Conservation (phyloP, 1,140 invertebrate species). For the Mesaphorura yosii region DNA sequence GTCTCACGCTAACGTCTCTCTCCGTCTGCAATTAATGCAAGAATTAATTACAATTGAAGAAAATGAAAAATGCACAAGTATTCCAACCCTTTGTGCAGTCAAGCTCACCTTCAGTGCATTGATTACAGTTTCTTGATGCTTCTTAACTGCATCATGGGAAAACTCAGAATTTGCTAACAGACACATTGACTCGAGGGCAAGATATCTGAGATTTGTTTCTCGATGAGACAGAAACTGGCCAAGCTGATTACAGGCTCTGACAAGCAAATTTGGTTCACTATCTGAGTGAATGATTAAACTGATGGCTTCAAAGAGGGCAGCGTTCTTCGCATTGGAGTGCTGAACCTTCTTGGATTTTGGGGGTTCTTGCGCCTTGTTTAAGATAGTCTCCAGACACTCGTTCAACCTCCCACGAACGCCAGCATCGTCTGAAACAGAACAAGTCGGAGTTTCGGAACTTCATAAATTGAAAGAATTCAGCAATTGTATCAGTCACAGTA, state of each 20-base stretch:
- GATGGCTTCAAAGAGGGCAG: slow-evolving; percentile 98
- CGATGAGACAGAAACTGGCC: slow-evolving; percentile 97
- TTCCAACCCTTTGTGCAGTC: not conserved
- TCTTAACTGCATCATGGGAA: slow-evolving; percentile 99
- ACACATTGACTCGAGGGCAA: slow-evolving; percentile 99
- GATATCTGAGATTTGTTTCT: slow-evolving; percentile 95
- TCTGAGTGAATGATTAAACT: slow-evolving; percentile 99
- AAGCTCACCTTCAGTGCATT: slow-evolving; percentile 78
- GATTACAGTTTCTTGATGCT: slow-evolving; percentile 99
- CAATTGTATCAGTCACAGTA: slow-evolving; percentile 3
- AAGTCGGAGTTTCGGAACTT: not conserved
- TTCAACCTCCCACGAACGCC: slow-evolving; percentile 87
- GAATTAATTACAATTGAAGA: slow-evolving; percentile 5
- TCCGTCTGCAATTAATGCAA: slow-evolving; percentile 58
- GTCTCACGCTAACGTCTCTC: slow-evolving; percentile 95
- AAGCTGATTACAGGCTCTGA: slow-evolving; percentile 95
- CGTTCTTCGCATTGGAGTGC: slow-evolving; percentile 99
- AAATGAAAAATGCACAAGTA: not conserved
- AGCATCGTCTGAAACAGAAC: slow-evolving; percentile 61
- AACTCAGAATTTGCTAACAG: slow-evolving; percentile 97
- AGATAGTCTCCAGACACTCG: slow-evolving; percentile 98
- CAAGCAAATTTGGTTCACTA: slow-evolving; percentile 91
- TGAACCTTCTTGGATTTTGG: slow-evolving; percentile 99
- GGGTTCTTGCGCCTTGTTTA: slow-evolving; percentile 98
- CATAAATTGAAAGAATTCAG: slow-evolving; percentile 3